A percentile compares a stretch with the other conserved stretches of the same genome.
Conservation (phyloP, 2,888 invertebrate species). For the Cheilosia vernalis region DNA sequence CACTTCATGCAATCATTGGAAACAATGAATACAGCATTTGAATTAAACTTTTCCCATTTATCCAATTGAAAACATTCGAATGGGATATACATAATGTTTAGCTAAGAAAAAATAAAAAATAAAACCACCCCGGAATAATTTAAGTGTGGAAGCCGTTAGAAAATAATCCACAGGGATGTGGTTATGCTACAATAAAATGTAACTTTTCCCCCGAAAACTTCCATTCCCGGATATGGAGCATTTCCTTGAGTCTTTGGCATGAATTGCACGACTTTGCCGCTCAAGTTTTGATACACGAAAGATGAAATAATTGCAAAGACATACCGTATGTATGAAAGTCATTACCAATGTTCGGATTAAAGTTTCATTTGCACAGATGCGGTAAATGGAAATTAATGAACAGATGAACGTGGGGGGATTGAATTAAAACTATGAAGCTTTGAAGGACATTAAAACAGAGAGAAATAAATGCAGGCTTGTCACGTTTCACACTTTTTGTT, state of each 20-base stretch:
- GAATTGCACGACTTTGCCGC: not conserved
- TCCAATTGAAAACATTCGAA: conserved; percentile 31
- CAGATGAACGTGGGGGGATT: not conserved
- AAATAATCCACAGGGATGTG: not conserved
- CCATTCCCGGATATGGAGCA: conserved; percentile 1
- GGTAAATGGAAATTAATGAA: not conserved
- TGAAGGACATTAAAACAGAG: too few relatives aligned
- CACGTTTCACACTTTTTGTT: not conserved
- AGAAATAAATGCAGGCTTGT: not conserved
- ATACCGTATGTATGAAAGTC: conserved; percentile 1
- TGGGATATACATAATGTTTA: not conserved
- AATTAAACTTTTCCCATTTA: conserved; percentile 49
- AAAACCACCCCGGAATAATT: conserved; percentile 2
- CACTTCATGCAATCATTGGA: not conserved
- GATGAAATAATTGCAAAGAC: conserved; percentile 19
- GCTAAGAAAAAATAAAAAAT: not conserved
- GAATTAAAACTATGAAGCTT: not conserved
- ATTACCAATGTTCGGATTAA: conserved; percentile 31
- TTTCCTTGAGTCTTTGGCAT: conserved; percentile 9
- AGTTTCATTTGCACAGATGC: not conserved
- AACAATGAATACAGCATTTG: conserved; percentile 18
- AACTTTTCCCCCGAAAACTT: conserved; percentile 23
- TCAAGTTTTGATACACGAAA: not conserved
- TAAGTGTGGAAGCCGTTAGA: conserved; percentile 28
- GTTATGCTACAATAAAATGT: conserved; percentile 7